Evolutionary conservation across 1,140 invertebrate genomes (phyloP).

Genomic region (Rhizoglyphus robini): DNA sequence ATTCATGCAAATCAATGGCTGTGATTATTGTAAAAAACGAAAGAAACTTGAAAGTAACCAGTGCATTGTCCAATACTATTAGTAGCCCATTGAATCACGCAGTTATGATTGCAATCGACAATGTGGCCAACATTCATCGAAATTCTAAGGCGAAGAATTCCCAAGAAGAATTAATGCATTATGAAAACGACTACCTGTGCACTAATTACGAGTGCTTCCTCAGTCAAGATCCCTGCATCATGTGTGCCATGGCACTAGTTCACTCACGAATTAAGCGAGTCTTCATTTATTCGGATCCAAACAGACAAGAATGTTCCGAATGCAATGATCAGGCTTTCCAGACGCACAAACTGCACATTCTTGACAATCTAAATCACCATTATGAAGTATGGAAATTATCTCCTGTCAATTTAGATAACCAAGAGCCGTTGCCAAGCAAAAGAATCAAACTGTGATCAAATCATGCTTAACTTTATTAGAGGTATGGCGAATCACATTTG

Average conservation of each 20-base stretch:
- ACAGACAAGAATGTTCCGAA: slow-evolving; percentile 27
- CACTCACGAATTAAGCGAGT: slow-evolving; percentile 68
- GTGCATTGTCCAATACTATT: neutral
- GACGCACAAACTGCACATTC: slow-evolving; percentile 54
- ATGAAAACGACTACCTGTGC: slow-evolving; percentile 25
- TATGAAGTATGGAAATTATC: slow-evolving; percentile 56
- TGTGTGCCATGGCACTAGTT: slow-evolving; percentile 81
- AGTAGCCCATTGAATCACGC: slow-evolving; percentile 58
- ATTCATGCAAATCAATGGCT: neutral
- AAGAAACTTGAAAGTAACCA: neutral
- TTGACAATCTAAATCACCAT: slow-evolving; percentile 72
- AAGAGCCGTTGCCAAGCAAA: neutral
- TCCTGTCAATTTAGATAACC: too few relatives aligned
- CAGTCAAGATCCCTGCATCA: slow-evolving; percentile 70
- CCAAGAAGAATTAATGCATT: neutral
- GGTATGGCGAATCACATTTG: too few relatives aligned
- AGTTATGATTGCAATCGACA: slow-evolving; percentile 67
- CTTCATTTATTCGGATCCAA: slow-evolving; percentile 38
- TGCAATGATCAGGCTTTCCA: slow-evolving; percentile 50
- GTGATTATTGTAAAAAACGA: neutral
- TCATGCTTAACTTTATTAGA: too few relatives aligned
- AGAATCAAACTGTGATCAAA: neutral
- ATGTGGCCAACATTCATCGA: slow-evolving; percentile 62
- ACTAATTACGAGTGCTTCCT: slow-evolving; percentile 63
- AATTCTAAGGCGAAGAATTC: slow-evolving; percentile 42